Conservation (phyloP, 2,888 invertebrate genomes). For the Anticlea derivata region DNA sequence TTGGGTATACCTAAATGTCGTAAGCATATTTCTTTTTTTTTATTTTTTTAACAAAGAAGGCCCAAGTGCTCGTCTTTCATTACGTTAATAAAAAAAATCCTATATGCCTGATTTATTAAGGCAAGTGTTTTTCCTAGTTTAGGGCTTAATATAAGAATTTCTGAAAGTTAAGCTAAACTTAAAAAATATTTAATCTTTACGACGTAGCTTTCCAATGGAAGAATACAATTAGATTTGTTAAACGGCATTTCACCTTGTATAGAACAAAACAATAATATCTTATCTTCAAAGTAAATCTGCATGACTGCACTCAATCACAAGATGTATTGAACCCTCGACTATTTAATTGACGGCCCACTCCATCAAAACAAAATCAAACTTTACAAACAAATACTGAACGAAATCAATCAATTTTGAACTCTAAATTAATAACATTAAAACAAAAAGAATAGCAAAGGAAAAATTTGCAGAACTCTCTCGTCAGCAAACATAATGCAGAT, state of each 20-base stretch:
- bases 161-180: too few species aligned
- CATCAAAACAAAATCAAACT: constrained; percentile 74
- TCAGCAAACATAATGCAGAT: constrained; percentile 43
- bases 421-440: constrained; percentile 43
- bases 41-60: too few species aligned
- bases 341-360: constrained; percentile 81
- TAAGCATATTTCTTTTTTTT: too few species aligned
- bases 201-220: background rate
- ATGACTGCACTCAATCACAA: constrained; percentile 78
- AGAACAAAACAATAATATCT: constrained; percentile 32
- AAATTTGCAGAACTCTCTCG: constrained; percentile 49
- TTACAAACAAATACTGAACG: constrained; percentile 43
- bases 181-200: too few species aligned
- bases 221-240: constrained; percentile 15
- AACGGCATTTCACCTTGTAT: constrained; percentile 13
- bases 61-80: too few species aligned
- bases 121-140: too few species aligned
- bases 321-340: constrained; percentile 69
- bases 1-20: too few species aligned
- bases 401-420: constrained; percentile 47
- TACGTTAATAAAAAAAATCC: too few species aligned
- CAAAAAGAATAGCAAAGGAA: constrained; percentile 44
- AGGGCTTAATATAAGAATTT: too few species aligned
- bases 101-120: too few species aligned
- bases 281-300: constrained; percentile 67